These are phyloP conservation scores for Phenganax marumi DNA, from an alignment of 92 coral and sea anemone genomes.

Conservation along the genomic window DNA sequence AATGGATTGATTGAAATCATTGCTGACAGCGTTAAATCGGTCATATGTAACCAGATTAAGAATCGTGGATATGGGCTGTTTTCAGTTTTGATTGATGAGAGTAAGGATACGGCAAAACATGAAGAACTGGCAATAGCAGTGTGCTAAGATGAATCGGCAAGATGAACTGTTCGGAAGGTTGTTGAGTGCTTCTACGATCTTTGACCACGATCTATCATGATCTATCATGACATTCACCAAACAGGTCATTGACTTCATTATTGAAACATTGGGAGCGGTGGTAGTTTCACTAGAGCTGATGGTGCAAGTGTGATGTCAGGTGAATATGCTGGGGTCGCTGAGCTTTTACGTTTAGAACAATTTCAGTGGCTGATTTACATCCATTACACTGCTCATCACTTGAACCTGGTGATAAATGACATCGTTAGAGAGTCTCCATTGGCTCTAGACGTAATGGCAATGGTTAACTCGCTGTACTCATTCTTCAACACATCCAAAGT, in stretches of 20 bases:
- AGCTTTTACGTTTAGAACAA: conserved; percentile 18
- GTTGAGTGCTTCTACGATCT: conserved; percentile 20
- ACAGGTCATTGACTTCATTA: conserved; percentile 11
- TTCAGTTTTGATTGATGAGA: conserved; percentile 12
- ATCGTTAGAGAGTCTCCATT: conserved; percentile 14
- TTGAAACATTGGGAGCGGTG: neutral
- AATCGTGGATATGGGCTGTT: conserved; percentile 9
- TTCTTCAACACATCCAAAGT: conserved; percentile 7
- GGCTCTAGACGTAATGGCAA: conserved; percentile 10
- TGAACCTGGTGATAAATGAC: conserved; percentile 3
- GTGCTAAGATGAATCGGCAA: too few species aligned
- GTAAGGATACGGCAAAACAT: conserved; percentile 15
- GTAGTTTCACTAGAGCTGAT: too few species aligned
- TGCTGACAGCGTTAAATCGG: conserved; percentile 20
- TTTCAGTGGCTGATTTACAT: conserved; percentile 3
- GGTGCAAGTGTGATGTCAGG: conserved; percentile 29
- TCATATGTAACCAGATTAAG: conserved; percentile 15
- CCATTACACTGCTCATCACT: conserved; percentile 19
- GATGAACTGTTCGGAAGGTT: conserved; percentile 25
- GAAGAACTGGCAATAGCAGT: conserved; percentile 23
- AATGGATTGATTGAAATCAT: conserved; percentile 11
- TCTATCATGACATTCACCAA: conserved; percentile 8
- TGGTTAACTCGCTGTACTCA: neutral
- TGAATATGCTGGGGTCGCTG: neutral
- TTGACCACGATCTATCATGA: too few species aligned